Conservation (phyloP, 2,888 invertebrate genomes). For the Pachycephus smyrnensis region DNA sequence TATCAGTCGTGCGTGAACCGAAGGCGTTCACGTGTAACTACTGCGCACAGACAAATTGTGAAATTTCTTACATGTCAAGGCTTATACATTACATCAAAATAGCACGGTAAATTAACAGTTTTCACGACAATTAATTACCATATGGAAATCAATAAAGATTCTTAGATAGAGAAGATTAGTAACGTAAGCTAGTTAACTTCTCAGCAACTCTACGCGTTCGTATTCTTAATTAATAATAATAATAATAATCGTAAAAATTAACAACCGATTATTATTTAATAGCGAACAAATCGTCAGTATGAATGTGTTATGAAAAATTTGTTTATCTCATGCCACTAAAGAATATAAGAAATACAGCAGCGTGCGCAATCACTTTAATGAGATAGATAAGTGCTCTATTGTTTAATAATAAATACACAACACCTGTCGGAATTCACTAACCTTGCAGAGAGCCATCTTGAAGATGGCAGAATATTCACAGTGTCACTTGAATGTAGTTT, state of each 20-base stretch:
- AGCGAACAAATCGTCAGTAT: not conserved
- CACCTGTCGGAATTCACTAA: constrained; percentile 20
- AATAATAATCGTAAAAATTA: not conserved
- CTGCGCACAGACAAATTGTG: not conserved
- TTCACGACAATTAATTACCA: not conserved
- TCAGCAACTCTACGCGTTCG: not conserved
- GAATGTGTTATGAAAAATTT: not conserved
- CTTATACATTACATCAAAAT: not conserved
- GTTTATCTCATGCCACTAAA: not conserved
- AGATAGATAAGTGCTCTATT: not conserved
- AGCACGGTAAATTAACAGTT: not conserved
- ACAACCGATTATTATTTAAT: not conserved
- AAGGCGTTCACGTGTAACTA: not conserved
- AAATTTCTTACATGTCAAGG: not conserved
- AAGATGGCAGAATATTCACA: constrained; percentile 5
- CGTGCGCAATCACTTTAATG: not conserved
- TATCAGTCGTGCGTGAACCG: not conserved
- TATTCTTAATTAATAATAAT: not conserved
- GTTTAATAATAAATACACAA: not conserved
- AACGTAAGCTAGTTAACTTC: too few species aligned
- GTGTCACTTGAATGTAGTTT: not conserved
- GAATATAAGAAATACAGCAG: not conserved
- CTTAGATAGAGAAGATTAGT: too few species aligned
- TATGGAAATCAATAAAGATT: too few species aligned
- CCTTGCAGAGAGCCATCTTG: constrained; percentile 39